A percentile compares a stretch with the other conserved stretches of the same genome.
Conservation (phyloP, 2,888 invertebrate genomes). For the Archips xylosteana region DNA sequence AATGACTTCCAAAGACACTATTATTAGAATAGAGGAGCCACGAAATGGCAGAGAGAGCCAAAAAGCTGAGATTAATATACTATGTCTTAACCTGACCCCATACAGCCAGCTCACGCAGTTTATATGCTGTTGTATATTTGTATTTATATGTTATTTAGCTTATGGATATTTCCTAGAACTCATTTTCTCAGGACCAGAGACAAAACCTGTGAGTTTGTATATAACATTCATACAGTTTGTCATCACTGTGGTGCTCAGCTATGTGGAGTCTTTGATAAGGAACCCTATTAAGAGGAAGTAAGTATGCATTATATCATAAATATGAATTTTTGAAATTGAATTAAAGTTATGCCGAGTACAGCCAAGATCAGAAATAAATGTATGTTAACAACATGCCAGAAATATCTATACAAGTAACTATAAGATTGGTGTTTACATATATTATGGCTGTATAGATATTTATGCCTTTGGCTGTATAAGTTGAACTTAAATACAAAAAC, state of each 20-base stretch:
- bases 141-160: constrained; percentile 94
- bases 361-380: no score
- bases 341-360: no score
- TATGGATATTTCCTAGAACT: constrained; percentile 97
- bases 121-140: constrained; percentile 90
- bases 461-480: no score
- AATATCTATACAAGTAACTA: no score
- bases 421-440: no score
- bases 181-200: constrained; percentile 95
- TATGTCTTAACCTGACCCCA: constrained; percentile 90
- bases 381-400: no score
- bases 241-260: constrained; percentile 93
- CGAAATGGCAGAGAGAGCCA: constrained; percentile 51
- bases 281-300: constrained; percentile 86
- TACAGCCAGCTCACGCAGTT: constrained; percentile 90
- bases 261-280: constrained; percentile 89
- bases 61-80: constrained; percentile 85
- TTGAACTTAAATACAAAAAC: no score
- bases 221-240: constrained; percentile 96
- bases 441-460: no score
- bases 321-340: not conserved
- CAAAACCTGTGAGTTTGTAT: constrained; percentile 96
- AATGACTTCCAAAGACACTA: constrained; percentile 66
- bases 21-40: constrained; percentile 67
- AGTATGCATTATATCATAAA: constrained; percentile 52